phyloP scores from a whole-genome alignment of 2,888 invertebrate genomes.

The Cremastinae sp. region DNA sequence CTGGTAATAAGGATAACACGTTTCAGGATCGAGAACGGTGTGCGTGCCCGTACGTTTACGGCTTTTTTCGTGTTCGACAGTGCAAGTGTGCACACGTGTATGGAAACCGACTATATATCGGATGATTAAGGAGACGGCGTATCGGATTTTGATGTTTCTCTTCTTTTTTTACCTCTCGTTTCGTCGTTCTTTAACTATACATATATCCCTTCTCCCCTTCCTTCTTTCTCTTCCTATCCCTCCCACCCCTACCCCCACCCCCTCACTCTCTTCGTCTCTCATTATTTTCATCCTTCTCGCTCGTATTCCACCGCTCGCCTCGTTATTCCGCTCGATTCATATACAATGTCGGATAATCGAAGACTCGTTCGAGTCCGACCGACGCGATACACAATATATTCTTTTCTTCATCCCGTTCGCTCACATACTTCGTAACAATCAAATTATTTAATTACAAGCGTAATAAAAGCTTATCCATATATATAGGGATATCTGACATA shows the following conservation, averaged over 20 bases:
- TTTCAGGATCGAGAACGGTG: constrained; percentile 56
- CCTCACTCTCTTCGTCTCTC: constrained; percentile 19
- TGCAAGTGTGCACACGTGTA: constrained; percentile 28
- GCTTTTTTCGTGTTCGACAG: constrained; percentile 22
- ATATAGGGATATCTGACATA: too few relatives aligned
- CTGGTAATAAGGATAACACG: constrained; percentile 63
- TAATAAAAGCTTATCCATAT: too few relatives aligned
- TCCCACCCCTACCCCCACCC: too few relatives aligned
- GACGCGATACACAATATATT: constrained; percentile 12
- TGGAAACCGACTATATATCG: constrained; percentile 40
- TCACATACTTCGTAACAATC: constrained; percentile 14
- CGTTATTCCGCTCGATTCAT: constrained; percentile 9
- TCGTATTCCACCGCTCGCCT: constrained; percentile 19
- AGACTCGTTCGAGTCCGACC: constrained; percentile 33
- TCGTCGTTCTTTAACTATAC: constrained; percentile 27
- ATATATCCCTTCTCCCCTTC: too few relatives aligned
- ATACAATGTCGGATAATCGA: constrained; percentile 49
- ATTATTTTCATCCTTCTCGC: constrained; percentile 8
- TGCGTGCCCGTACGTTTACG: too few relatives aligned
- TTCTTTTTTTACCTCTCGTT: constrained; percentile 30
- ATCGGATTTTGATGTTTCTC: constrained; percentile 55
- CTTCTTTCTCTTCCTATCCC: constrained; percentile 13
- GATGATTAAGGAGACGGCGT: constrained; percentile 63
- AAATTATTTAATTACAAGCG: too few relatives aligned
- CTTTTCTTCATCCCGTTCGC: constrained; percentile 4